Conservation (phyloP, 2,113 vertebrate genomes). For the Odontesthes bonariensis region DNA sequence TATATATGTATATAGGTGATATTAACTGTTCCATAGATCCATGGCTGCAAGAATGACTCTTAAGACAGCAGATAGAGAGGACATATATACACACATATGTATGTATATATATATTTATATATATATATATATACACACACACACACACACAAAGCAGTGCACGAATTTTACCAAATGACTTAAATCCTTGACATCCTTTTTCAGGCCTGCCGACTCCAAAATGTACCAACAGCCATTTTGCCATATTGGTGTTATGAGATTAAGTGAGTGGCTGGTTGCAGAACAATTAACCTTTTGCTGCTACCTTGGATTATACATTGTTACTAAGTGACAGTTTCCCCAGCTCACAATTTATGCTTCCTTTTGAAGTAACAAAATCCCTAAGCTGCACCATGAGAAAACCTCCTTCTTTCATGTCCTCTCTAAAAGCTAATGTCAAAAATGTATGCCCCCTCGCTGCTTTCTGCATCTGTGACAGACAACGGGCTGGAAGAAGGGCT, state of each 20-base stretch:
- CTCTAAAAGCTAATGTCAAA: slow-evolving; percentile 32
- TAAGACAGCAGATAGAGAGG: too few relatives aligned
- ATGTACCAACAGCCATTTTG: too few relatives aligned
- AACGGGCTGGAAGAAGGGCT: slow-evolving; percentile 22
- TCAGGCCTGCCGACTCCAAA: too few relatives aligned
- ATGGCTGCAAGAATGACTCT: too few relatives aligned
- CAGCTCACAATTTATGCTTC: slow-evolving; percentile 41
- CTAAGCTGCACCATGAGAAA: slow-evolving; percentile 57
- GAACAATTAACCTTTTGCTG: slow-evolving; percentile 67
- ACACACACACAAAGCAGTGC: too few relatives aligned
- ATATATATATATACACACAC: too few relatives aligned
- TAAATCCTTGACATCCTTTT: too few relatives aligned
- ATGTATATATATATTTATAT: too few relatives aligned
- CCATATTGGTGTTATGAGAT: slow-evolving; percentile 20
- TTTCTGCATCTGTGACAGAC: slow-evolving; percentile 41
- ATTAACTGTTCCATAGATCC: too few relatives aligned
- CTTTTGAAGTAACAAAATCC: slow-evolving; percentile 76
- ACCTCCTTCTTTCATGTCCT: slow-evolving; percentile 24
- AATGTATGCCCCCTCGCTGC: neutral
- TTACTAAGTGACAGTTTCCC: slow-evolving; percentile 45
- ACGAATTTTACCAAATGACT: too few relatives aligned
- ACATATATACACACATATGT: too few relatives aligned
- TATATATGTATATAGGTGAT: too few relatives aligned
- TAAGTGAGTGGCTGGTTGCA: slow-evolving; percentile 33
- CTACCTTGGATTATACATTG: slow-evolving; percentile 55